Base-by-base conservation (phyloP, 2,113 vertebrate genomes). In the Petrocephalus zakoni region DNA sequence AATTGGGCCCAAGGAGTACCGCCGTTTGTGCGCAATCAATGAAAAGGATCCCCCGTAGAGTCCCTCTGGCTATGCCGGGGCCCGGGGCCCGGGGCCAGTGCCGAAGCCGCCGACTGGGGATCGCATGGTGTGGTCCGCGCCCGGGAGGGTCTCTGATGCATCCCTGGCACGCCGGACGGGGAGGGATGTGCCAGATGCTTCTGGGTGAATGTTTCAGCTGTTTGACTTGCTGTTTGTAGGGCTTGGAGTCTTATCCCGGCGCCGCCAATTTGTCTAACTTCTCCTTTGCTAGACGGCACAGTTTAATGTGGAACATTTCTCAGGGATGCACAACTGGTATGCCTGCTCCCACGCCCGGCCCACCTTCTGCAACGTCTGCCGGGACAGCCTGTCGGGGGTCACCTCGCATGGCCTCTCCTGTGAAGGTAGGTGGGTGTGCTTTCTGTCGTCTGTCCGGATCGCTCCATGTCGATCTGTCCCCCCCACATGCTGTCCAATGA, bases 271-370 rank as follows among this genome's bases (percentile, higher is more conserved):
- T 96, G 91, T 96, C 93, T 95, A 92, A 94, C 92, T 91, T 98
- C 93, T 97, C 92, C 90, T 96, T 97, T 95, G 93, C 92, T 95
- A 99, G 98, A 98, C 98, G 90, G 98, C 98, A 95, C 98, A 99
- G 97, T 99, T 99, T 96, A 99, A 98, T 93, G 97, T 99, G 97
- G 98, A 99, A 94, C 98, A 99, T 97, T 99, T 99, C 98, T 99
- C 98, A 98, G 98, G 98, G 96, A 99, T 98, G 97, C 98, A 99
- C 96, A 99, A 99, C 97, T 99, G 98, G 98, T 99, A 99, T 91
- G 98, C 98, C 96, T 99, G 98, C 95, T 99, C 98, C 93, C 98
- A 99, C 0, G 98, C 98, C 92, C 97, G 98, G 89, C 98, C 98
- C 85, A 99, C 98, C 93, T 99, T 99, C 94, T 99, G 98, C 90